A percentile compares a stretch with the other conserved stretches of the same genome.
Evolutionary conservation across 1,140 invertebrate species (phyloP).

Genomic region (Pseudomyrmex pallidus): DNA sequence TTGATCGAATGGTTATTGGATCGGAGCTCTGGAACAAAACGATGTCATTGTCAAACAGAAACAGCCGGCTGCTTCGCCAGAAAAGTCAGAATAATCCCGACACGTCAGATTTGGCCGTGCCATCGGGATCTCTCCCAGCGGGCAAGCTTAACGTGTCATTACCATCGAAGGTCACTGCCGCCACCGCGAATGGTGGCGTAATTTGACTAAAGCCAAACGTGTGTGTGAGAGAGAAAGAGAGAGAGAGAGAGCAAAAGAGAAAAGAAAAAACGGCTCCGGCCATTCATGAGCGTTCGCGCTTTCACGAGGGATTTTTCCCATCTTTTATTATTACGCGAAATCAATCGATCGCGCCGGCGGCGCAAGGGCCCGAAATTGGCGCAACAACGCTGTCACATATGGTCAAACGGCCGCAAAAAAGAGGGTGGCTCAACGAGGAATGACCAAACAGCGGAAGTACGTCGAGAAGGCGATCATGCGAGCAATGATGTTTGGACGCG

Average conservation of each 20-base stretch:
- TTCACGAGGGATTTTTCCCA: slow-evolving; percentile 63
- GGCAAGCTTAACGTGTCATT: slow-evolving; percentile 74
- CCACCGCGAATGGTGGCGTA: slow-evolving; percentile 67
- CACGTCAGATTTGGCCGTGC: slow-evolving; percentile 61
- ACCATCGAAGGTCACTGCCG: slow-evolving; percentile 62
- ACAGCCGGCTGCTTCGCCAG: slow-evolving; percentile 38
- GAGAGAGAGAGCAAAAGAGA: slow-evolving; percentile 35
- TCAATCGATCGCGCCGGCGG: slow-evolving; percentile 62
- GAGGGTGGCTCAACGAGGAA: slow-evolving; percentile 79
- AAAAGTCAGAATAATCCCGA: slow-evolving; percentile 49
- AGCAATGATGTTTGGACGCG: slow-evolving; percentile 58
- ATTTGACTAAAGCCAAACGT: slow-evolving; percentile 78
- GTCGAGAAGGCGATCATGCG: slow-evolving; percentile 63
- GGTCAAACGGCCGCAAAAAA: slow-evolving; percentile 83
- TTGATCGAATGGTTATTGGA: slow-evolving; percentile 22
- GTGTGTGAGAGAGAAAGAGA: slow-evolving; percentile 25
- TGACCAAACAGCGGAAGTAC: slow-evolving; percentile 78
- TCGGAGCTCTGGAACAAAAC: neutral
- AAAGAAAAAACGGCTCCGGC: neutral
- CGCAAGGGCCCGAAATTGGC: slow-evolving; percentile 26
- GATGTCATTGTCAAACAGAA: slow-evolving; percentile 36
- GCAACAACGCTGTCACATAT: slow-evolving; percentile 78
- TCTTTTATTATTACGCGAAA: slow-evolving; percentile 74
- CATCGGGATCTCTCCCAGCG: slow-evolving; percentile 56
- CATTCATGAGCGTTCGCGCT: slow-evolving; percentile 62